Conservation (phyloP, 2,113 vertebrate genomes). For the Sylvicapra grimmia region DNA sequence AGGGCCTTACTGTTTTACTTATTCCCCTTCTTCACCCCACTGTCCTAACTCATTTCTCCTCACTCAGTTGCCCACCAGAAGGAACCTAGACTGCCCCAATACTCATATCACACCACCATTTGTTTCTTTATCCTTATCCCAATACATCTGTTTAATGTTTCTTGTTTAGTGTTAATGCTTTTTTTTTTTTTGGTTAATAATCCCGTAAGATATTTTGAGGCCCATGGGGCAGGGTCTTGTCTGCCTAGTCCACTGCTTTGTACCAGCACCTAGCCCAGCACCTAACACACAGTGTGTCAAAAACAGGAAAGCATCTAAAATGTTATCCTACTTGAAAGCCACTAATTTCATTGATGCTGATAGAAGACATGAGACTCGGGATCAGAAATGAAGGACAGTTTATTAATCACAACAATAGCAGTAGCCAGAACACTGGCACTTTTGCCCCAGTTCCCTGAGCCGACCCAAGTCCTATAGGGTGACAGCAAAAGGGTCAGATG, state of each 20-base stretch:
- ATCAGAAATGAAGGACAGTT: neutral
- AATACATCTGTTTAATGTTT: neutral
- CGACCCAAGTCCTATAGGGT: neutral
- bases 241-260: neutral
- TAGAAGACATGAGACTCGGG: neutral
- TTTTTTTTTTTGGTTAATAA: constrained; percentile 11
- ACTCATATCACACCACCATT: neutral
- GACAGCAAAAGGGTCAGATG: neutral
- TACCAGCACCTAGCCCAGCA: neutral
- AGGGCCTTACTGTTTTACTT: neutral
- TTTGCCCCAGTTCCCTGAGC: neutral
- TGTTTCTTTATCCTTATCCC: neutral
- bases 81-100: neutral
- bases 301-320: neutral
- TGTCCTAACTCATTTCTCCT: neutral
- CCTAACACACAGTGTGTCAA: neutral
- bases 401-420: neutral
- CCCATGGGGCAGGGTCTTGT: neutral
- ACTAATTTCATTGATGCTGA: neutral
- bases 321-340: neutral
- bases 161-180: neutral
- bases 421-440: neutral
- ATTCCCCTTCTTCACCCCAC: neutral
- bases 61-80: neutral
- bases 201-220: neutral